Evolutionary conservation across 1,140 invertebrate genomes (phyloP).

Genomic region (Polypedilum pembai): DNA sequence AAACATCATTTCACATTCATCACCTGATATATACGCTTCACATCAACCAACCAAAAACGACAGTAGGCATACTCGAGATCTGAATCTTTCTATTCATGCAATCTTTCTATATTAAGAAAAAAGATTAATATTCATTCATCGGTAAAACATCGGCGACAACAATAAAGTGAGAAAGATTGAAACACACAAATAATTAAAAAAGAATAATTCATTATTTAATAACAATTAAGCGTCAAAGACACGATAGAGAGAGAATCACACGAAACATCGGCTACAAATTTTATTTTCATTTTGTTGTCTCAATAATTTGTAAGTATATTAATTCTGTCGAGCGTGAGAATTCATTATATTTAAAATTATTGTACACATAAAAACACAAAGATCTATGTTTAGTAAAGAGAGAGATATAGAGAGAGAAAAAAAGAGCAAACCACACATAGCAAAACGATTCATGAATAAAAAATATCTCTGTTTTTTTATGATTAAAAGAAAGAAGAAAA

Average conservation of each 20-base stretch:
- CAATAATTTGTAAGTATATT: conserved; percentile 27
- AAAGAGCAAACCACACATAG: neutral
- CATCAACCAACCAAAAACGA: neutral
- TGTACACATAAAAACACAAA: neutral
- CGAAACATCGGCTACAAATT: neutral
- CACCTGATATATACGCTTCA: neutral
- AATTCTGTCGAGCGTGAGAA: neutral
- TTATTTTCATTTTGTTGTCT: conserved; percentile 28
- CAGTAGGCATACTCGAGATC: neutral
- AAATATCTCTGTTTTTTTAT: neutral
- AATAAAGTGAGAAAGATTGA: neutral
- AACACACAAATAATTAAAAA: neutral
- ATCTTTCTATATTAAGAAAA: neutral
- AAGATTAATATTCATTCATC: neutral
- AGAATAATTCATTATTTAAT: neutral
- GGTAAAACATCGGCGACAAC: neutral
- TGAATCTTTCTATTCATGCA: conserved; percentile 7
- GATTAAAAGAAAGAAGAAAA: conserved; percentile 22
- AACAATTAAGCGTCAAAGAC: neutral
- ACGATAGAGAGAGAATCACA: neutral
- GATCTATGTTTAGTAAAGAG: neutral
- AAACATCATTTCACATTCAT: conserved; percentile 3
- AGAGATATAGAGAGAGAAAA: neutral
- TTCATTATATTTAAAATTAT: neutral
- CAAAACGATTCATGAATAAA: conserved; percentile 6